Base-by-base conservation (phyloP, 2,797 vertebrate species). In the Pitangus sulphuratus region DNA sequence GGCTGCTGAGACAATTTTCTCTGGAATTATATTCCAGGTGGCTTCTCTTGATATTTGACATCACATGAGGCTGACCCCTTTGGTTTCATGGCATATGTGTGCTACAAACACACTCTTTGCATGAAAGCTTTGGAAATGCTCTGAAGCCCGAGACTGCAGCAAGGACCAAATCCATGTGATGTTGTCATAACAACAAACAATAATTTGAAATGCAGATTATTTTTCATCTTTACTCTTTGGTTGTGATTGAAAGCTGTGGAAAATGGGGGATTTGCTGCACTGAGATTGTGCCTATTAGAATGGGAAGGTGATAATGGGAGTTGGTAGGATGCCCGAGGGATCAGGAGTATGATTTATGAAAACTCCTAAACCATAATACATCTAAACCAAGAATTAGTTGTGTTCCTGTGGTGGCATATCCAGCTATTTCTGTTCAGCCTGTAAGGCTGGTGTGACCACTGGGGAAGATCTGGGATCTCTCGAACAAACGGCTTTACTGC, bases 181-280 rank as follows among this genome's bases (percentile, higher is more conserved):
- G 98, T 98, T 98, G 98, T 98, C 98, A 98, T 98, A 98, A 98
- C 98, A 97, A 98, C 98, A 98, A 97, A 97, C 88, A 81, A 39
- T 42, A 86, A 97, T 97, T 97, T 97, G 97, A 97, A 98, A 98
- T 97, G 97, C 97, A 97, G 96, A 98, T 98, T 97, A 93, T 94
- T 87, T 88, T 88, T 89, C 85, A 33, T 94, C 94, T 93, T 91
- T 70, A n/a, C 86, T 89, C 96, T 92, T 83, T 30, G 83, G 85
- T 76, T 84, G 90, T 71, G 95, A 95, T 85, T 81, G 96, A 91
- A 94, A 91, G 93, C 89, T 47, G 54, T 31, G 90, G 93, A 86
- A 96, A 95, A 97, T 31, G 89, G 77, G 48, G 94, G 92, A 87
- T 92, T 83, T 93, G 96, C 91, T 93, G 80, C 80, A 39, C 47